phyloP scores from a whole-genome alignment of 2,797 vertebrate species.

The Ceryle rudis region DNA sequence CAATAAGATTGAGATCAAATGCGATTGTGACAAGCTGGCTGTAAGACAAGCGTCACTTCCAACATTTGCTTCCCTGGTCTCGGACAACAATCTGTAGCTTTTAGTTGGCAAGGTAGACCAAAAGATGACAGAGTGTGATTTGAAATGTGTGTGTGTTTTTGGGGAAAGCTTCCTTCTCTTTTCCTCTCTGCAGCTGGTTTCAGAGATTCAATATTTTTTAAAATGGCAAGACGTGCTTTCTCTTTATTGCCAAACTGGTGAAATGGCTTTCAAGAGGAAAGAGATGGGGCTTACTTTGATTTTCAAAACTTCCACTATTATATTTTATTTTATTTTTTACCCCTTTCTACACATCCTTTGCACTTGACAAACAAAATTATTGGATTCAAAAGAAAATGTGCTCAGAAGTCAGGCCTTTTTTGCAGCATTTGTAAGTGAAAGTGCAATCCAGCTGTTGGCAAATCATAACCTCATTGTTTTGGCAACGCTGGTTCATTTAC shows the following conservation, averaged over 20 bases:
- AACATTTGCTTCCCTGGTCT: background rate
- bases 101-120: background rate
- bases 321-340: background rate
- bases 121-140: background rate
- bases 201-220: background rate
- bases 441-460: conserved; percentile 71
- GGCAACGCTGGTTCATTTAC: conserved; percentile 61
- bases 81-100: background rate
- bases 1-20: background rate
- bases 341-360: background rate
- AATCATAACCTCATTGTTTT: conserved; percentile 74
- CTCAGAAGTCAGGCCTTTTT: conserved; percentile 41
- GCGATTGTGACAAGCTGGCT: background rate
- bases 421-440: conserved; percentile 61
- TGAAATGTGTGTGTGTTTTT: background rate
- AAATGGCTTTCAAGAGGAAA: conserved; percentile 25
- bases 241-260: background rate
- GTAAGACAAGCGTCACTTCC: background rate
- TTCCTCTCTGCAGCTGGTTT: background rate
- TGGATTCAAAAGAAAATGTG: conserved; percentile 37
- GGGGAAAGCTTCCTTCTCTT: background rate
- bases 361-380: background rate
- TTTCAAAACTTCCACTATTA: background rate
- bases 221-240: background rate
- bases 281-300: background rate